These are phyloP conservation scores for Calephelis virginiensis DNA, from an alignment of 1,140 invertebrate species.

Conservation along the genomic window DNA sequence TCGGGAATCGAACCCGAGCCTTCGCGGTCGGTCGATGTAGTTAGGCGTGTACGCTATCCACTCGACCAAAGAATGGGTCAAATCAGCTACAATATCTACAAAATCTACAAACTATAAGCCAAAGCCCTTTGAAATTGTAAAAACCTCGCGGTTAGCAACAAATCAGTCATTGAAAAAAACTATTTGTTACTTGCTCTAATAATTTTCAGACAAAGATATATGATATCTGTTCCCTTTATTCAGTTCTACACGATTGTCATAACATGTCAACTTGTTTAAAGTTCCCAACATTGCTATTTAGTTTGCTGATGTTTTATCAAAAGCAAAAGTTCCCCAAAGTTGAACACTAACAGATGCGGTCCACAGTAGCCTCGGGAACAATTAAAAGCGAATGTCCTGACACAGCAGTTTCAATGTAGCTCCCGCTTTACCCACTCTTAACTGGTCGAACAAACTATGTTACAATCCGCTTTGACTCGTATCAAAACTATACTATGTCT, in stretches of 20 bases:
- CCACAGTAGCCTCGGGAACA: constrained; percentile 18
- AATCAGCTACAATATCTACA: too few relatives aligned
- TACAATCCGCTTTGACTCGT: constrained; percentile 2
- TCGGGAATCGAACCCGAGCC: too few relatives aligned
- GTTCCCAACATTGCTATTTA: constrained; percentile 19
- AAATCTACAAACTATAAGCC: too few relatives aligned
- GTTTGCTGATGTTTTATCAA: constrained; percentile 24
- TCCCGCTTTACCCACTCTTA: constrained; percentile 11
- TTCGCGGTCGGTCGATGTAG: too few relatives aligned
- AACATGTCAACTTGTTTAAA: constrained; percentile 11
- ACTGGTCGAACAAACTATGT: constrained; percentile 20
- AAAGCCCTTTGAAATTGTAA: too few relatives aligned
- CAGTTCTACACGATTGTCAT: not conserved
- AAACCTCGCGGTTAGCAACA: too few relatives aligned
- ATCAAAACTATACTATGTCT: constrained; percentile 6
- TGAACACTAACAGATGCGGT: constrained; percentile 23
- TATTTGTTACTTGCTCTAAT: too few relatives aligned
- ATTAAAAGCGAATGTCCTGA: constrained; percentile 25
- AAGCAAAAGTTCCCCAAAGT: constrained; percentile 22
- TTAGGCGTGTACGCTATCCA: too few relatives aligned
- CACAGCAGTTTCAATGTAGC: constrained; percentile 19
- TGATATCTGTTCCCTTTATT: not conserved
- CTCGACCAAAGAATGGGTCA: too few relatives aligned
- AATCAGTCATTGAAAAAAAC: too few relatives aligned
- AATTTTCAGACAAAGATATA: too few relatives aligned